Conservation (phyloP, 1,140 invertebrate species). For the Brachionus rubens region DNA sequence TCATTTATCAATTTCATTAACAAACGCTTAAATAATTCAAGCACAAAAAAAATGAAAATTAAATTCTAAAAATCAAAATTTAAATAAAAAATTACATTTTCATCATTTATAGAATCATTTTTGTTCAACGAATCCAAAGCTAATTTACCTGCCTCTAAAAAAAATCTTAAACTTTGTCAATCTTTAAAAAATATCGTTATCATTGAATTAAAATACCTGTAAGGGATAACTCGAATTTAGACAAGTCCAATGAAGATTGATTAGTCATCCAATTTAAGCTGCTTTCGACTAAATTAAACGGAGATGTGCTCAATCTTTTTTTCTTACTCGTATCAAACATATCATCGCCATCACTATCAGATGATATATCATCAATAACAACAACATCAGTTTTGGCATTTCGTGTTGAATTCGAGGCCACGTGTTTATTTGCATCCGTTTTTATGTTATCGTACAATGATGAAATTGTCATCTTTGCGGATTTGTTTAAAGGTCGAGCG, state of each 20-base stretch:
- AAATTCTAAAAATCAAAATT: background rate
- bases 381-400: background rate
- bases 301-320: constrained; percentile 19
- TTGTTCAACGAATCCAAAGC: constrained; percentile 28
- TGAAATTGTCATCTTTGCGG: background rate
- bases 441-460: background rate
- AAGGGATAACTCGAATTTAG: constrained; percentile 23
- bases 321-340: background rate
- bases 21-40: constrained; percentile 4
- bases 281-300: constrained; percentile 15
- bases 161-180: background rate
- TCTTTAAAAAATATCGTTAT: background rate
- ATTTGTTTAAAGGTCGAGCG: constrained; percentile 2
- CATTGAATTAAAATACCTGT: background rate
- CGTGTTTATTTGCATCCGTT: background rate
- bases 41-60: no score
- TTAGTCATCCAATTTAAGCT: constrained; percentile 34
- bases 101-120: constrained; percentile 14
- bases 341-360: background rate
- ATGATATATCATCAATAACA: background rate
- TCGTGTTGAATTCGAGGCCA: background rate
- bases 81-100: background rate
- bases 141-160: constrained; percentile 18
- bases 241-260: constrained; percentile 15
- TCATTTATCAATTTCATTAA: constrained; percentile 27